phyloP scores from a whole-genome alignment of 2,113 vertebrate species.

The Aepyceros melampus region DNA sequence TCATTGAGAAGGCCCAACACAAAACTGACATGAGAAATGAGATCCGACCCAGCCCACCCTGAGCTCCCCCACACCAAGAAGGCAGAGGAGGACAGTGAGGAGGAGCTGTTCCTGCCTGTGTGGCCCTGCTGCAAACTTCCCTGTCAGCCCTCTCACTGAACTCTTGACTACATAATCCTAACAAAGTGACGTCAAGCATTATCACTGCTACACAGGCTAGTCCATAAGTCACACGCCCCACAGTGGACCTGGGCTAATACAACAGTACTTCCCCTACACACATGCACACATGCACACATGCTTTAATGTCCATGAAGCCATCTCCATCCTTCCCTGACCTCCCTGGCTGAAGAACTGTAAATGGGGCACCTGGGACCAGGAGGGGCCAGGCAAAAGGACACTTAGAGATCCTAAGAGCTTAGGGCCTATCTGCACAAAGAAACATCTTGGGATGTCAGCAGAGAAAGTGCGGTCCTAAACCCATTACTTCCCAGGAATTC shows the following conservation, averaged over 20 bases:
- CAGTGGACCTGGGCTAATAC: not conserved
- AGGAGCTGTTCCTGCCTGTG: too few species aligned
- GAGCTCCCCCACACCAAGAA: not conserved
- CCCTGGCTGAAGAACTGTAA: not conserved
- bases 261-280: not conserved
- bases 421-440: not conserved
- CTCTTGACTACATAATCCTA: not conserved
- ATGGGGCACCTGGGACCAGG: not conserved
- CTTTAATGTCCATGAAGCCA: not conserved
- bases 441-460: not conserved
- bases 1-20: not conserved
- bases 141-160: not conserved
- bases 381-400: not conserved
- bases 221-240: not conserved
- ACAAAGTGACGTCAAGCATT: not conserved
- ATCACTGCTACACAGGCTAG: not conserved
- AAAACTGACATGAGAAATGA: not conserved
- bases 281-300: fast-evolving
- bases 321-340: not conserved
- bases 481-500: not conserved
- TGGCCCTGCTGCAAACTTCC: not conserved
- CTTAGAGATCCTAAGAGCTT: not conserved
- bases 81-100: not conserved
- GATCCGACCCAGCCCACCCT: not conserved
- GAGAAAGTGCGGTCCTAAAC: not conserved